Conservation (phyloP, 92 coral and sea anemone genomes). For the Phymanthus crucifer region DNA sequence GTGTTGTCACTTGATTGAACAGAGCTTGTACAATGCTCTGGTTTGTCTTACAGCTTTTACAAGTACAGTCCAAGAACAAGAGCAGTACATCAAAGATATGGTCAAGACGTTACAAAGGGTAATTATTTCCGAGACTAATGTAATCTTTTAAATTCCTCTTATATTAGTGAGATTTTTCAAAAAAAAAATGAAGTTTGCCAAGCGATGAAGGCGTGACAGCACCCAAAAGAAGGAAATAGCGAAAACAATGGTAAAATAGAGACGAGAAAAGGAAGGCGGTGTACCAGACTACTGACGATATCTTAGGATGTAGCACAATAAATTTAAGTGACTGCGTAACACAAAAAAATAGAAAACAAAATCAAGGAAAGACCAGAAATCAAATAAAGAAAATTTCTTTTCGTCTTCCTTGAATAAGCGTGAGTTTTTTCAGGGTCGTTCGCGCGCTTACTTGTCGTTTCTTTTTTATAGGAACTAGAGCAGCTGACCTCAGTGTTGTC, state of each 20-base stretch:
- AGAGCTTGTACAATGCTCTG: constrained; percentile 22
- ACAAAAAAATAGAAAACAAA: neutral
- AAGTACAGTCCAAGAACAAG: constrained; percentile 81
- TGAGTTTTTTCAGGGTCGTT: neutral
- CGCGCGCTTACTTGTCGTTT: neutral
- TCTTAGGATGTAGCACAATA: too few relatives aligned
- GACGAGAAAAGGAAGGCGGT: neutral
- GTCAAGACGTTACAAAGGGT: constrained; percentile 90
- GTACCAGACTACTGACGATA: too few relatives aligned
- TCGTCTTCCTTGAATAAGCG: neutral
- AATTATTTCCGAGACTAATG: constrained; percentile 1
- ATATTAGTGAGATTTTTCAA: too few relatives aligned
- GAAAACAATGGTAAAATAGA: neutral
- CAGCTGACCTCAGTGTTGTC: constrained; percentile 88
- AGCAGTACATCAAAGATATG: constrained; percentile 70
- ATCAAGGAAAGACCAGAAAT: neutral
- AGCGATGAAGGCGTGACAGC: too few relatives aligned
- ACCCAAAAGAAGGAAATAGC: neutral
- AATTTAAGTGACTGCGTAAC: too few relatives aligned
- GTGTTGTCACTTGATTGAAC: constrained; percentile 1
- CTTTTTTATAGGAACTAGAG: constrained; percentile 74
- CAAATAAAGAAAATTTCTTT: neutral
- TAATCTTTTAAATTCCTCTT: too few relatives aligned
- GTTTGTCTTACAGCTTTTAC: constrained; percentile 58
- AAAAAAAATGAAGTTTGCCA: neutral